Conservation (phyloP, 2,113 vertebrate species). For the Antechinus flavipes region DNA sequence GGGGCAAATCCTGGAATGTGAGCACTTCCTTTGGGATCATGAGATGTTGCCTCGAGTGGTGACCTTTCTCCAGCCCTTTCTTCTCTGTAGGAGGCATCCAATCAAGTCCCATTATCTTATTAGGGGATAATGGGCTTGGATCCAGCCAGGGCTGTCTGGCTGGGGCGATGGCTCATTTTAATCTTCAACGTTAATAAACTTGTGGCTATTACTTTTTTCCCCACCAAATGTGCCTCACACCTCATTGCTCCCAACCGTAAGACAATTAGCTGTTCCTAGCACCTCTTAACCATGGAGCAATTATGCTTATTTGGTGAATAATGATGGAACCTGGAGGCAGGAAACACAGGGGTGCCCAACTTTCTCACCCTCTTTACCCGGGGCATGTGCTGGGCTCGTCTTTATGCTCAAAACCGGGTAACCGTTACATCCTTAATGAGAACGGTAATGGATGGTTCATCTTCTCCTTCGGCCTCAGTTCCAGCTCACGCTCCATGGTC, state of each 20-base stretch:
- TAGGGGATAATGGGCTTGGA: conserved; percentile 77
- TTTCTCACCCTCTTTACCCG: conserved; percentile 49
- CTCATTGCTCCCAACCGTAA: conserved; percentile 73
- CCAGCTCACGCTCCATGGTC: not conserved
- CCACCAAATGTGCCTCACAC: conserved; percentile 63
- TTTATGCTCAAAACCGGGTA: not conserved
- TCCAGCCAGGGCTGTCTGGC: conserved; percentile 68
- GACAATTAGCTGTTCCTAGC: conserved; percentile 70
- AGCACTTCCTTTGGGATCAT: conserved; percentile 26
- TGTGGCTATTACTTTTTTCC: conserved; percentile 71
- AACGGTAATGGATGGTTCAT: fast-evolving
- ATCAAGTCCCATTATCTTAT: conserved; percentile 63
- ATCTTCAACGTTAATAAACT: conserved; percentile 80
- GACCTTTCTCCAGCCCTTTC: conserved; percentile 64
- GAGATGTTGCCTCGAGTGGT: conserved; percentile 54
- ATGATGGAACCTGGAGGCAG: conserved; percentile 65
- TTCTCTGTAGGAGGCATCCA: conserved; percentile 63
- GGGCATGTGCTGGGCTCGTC: not conserved
- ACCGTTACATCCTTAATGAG: not conserved
- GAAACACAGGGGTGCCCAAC: conserved; percentile 35
- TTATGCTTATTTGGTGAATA: conserved; percentile 76
- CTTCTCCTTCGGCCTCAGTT: fast-evolving
- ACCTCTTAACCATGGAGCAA: conserved; percentile 65
- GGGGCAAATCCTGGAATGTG: not conserved
- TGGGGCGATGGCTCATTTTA: conserved; percentile 70